These are phyloP conservation scores for Autographa gamma DNA, from an alignment of 2,888 invertebrate species.

Conservation along the genomic window DNA sequence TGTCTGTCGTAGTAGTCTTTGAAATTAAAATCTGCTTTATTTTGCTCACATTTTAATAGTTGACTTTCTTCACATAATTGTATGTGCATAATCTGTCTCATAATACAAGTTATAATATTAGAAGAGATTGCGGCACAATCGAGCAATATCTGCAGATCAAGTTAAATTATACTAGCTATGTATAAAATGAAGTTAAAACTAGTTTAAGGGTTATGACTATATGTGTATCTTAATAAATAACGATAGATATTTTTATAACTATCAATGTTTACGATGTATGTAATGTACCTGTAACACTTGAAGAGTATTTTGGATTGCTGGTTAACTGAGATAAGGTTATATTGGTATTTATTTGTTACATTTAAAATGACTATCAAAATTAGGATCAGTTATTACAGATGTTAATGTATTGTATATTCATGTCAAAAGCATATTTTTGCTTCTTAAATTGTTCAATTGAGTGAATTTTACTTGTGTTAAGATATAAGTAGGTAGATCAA, in stretches of 20 bases:
- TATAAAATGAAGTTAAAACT: conserved; percentile 50
- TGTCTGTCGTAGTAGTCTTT: conserved; percentile 2
- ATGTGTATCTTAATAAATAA: conserved; percentile 54
- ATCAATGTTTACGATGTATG: conserved; percentile 57
- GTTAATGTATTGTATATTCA: no score
- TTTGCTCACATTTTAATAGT: conserved; percentile 8
- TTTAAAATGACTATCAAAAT: neutral
- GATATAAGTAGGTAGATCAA: neutral
- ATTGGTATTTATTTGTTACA: neutral
- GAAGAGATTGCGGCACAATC: neutral
- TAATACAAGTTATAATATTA: conserved; percentile 20
- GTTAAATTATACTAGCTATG: conserved; percentile 41
- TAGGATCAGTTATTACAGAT: no score
- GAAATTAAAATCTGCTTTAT: neutral
- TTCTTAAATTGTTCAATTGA: no score
- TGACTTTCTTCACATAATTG: conserved; percentile 16
- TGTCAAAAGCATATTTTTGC: no score
- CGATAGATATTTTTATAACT: conserved; percentile 61
- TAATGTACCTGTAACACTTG: conserved; percentile 62
- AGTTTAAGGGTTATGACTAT: conserved; percentile 49
- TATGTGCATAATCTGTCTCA: conserved; percentile 28
- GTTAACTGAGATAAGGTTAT: conserved; percentile 26
- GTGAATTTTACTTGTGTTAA: neutral
- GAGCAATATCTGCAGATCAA: conserved; percentile 26
- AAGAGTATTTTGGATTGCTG: conserved; percentile 43